These are phyloP conservation scores for Drosophila mercatorum DNA, from an alignment of 2,888 invertebrate species.

Conservation along the genomic window DNA sequence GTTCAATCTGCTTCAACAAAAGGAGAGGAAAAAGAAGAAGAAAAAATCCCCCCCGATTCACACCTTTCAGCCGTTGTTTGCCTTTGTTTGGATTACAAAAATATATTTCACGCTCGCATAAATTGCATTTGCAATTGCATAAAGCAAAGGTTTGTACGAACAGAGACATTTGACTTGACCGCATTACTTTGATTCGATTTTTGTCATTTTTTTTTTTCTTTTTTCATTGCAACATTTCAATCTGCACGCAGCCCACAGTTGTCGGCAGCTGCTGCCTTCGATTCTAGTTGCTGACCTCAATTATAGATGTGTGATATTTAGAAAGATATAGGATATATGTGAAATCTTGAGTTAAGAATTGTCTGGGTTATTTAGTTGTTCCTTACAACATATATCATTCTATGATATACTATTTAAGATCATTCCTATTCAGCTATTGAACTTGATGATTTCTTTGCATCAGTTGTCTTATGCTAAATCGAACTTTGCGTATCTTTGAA, in stretches of 20 bases:
- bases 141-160: conserved; percentile 49
- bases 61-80: conserved; percentile 42
- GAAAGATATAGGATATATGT: too few relatives aligned
- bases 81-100: conserved; percentile 69
- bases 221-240: conserved; percentile 10
- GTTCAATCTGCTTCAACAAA: conserved; percentile 67
- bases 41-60: conserved; percentile 15
- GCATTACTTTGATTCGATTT: conserved; percentile 43
- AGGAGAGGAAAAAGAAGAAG: conserved; percentile 22
- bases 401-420: too few relatives aligned
- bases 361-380: background rate
- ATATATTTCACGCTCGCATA: conserved; percentile 47
- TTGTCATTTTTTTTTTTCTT: conserved; percentile 25
- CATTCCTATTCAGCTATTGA: too few relatives aligned
- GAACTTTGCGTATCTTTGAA: background rate
- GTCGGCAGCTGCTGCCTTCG: background rate
- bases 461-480: background rate
- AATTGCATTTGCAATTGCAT: conserved; percentile 56
- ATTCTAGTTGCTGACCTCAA: background rate
- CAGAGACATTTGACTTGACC: conserved; percentile 39
- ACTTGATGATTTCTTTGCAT: too few relatives aligned
- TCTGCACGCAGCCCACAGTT: background rate
- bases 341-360: background rate
- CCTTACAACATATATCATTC: background rate
- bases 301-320: background rate